Percentiles rank a stretch among this genome's conserved stretches.
phyloP scores from a whole-genome alignment of 2,888 invertebrate genomes.

The Ophioninae sp. region DNA sequence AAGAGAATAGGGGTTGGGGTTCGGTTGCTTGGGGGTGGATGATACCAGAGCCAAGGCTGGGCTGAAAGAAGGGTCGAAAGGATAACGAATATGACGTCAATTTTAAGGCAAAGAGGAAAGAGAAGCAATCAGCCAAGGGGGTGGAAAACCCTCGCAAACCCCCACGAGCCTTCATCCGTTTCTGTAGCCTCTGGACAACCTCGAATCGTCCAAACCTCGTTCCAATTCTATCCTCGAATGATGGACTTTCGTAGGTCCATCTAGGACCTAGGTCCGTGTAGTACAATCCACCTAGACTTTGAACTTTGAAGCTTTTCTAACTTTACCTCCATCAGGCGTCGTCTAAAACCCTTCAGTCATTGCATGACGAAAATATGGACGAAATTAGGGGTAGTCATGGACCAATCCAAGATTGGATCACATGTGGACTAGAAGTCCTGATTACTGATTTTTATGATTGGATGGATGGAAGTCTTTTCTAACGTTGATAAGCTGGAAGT shows the following conservation, averaged over 20 bases:
- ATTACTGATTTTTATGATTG: too few species aligned
- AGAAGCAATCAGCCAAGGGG: conserved; percentile 77
- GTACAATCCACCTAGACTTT: conserved; percentile 70
- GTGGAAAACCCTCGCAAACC: conserved; percentile 58
- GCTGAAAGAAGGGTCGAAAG: conserved; percentile 79
- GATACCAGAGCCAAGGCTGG: conserved; percentile 48
- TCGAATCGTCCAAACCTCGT: conserved; percentile 44
- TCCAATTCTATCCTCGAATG: conserved; percentile 51
- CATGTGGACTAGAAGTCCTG: too few species aligned
- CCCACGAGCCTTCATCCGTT: conserved; percentile 64
- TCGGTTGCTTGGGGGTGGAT: conserved; percentile 44
- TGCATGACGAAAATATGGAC: too few species aligned
- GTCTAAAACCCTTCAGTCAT: too few species aligned
- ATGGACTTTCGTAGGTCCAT: conserved; percentile 6
- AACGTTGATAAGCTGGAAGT: too few species aligned
- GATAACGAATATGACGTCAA: conserved; percentile 80
- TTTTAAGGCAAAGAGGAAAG: conserved; percentile 77
- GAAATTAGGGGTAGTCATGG: too few species aligned
- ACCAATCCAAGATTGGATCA: too few species aligned
- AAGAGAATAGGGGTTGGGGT: neutral
- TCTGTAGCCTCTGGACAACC: conserved; percentile 57
- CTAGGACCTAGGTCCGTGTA: conserved; percentile 27
- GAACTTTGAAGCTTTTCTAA: too few species aligned
- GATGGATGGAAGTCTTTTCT: too few species aligned
- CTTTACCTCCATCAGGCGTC: too few species aligned